Evolutionary conservation across 2,888 invertebrate genomes (phyloP), one percentile per base, ranked within the genome.

Genomic region (Sarcophaga subvicina): DNA sequence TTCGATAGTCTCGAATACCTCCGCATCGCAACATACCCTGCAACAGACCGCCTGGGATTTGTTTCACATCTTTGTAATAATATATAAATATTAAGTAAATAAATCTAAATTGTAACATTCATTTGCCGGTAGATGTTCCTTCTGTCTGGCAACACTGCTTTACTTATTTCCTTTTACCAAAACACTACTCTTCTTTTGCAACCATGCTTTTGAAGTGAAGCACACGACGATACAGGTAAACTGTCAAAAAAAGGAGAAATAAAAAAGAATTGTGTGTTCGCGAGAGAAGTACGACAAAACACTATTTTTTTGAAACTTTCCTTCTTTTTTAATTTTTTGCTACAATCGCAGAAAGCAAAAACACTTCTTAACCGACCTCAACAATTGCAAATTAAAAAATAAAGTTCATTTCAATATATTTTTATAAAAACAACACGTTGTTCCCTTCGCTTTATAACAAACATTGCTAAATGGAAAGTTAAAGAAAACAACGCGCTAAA

Each of bases 371-470:
- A 82, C 78, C 67, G 71, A 87, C 81, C 79, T 84, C 67, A 82
- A 84, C 81, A 87, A 76, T 82, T 80, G 22, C 69, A 81, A 81
- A 70, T 37, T 37, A 37, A 37, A 37, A 37, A 37, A 37, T 37
- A 37, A 37, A 37, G 37, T 37, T 37, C 8, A 37, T 77, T 77
- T 78, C 37, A 66, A 78, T 87, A 89, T 84, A 89, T 85, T 89
- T 90, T 91, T 89, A 90, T 88, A 89, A 89, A 89, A 89, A 86
- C 88, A 76, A 89, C 73, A 86, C 87, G 72, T 67, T 49, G 11
- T 4, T 4, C 17, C 17, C 12, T 14, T 76, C 77, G 45, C 62
- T 25, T 80, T 86, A 82, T 86, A 77, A 85, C 71, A 20, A 69
- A 47, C 37, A 54, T 54, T 22, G 45, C 25, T 78, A 22, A 75